These are phyloP conservation scores for Bucco capensis DNA, from an alignment of 2,113 vertebrate species.

Conservation along the genomic window DNA sequence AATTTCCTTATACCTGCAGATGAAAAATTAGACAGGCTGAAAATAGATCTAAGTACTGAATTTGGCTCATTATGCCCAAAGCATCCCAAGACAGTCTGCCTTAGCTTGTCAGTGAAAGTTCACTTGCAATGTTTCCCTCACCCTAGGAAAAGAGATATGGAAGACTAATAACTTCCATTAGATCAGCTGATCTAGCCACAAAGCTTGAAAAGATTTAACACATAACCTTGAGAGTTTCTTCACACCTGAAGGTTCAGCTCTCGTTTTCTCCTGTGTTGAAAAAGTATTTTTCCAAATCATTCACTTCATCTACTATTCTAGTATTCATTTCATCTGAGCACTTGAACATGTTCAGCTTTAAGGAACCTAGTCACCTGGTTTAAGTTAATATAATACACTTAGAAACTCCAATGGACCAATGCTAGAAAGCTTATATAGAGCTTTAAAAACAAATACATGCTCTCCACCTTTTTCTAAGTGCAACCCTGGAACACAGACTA, in stretches of 20 bases:
- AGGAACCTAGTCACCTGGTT: background rate
- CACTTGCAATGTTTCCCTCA: background rate
- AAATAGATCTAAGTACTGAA: conserved; percentile 18
- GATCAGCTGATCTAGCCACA: background rate
- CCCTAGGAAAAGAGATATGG: background rate
- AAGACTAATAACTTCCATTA: background rate
- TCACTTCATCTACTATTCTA: no score
- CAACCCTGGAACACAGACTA: background rate
- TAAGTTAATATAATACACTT: background rate
- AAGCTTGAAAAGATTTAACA: background rate
- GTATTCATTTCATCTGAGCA: background rate
- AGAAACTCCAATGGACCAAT: background rate
- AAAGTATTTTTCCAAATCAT: background rate
- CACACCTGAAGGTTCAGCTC: background rate
- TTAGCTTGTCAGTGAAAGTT: background rate
- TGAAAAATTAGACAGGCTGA: background rate
- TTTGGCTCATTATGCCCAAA: background rate
- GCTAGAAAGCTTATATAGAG: background rate
- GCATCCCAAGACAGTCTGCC: background rate
- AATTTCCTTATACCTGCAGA: background rate
- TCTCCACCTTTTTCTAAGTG: background rate
- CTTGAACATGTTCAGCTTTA: background rate
- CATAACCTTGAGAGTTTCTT: background rate
- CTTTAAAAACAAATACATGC: background rate
- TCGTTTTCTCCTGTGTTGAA: background rate